Base-by-base conservation (phyloP, 2,797 vertebrate genomes). In the Anniella stebbinsi region DNA sequence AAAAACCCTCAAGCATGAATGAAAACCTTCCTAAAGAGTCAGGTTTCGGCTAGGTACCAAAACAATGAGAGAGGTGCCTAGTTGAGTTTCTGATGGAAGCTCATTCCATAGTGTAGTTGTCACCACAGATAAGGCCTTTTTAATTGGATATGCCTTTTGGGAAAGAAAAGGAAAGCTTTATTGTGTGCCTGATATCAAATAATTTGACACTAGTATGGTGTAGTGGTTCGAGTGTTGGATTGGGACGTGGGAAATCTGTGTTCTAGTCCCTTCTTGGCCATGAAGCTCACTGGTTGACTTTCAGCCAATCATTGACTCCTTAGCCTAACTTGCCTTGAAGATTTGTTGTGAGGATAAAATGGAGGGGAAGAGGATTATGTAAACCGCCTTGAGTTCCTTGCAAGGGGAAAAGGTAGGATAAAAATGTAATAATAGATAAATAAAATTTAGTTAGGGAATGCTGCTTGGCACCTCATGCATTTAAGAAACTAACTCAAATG, bases 401-500 rank as follows among this genome's bases (percentile, higher is more conserved):
- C 54, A 63, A 63, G 60, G 23, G 60, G 45, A 25, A 63, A 63
- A 25, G 21, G 60, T 25, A 5, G 60, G 60, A 63, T 63, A 63
- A 23, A 63, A 63, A 23, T 63, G 4, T 63, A 23, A 23, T 63
- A 63, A 63, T 63, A 63, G 21, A 57, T 57, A 57, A 57, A 63
- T 63, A 25, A 25, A 25, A 63, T 25, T 87, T 63, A 28, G 21
- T 80, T 15, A 80, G 33, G 12, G n/a, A 70, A 63, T 51, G 33
- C 15, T 30, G 2, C 36, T 3, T 80, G 18, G 60, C 25, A 36
- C 84, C 1, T 87, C 33, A n/a, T 60, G 41, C 36, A 25, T 63
- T 66, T 51, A 33, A n/a, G 57, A 83, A 87, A 63, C 41, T 45
- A 28, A 78, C 80, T 83, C 8, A 87, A 78, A 77, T 89, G 51